phyloP scores from a whole-genome alignment of 2,888 invertebrate genomes.

The Ophion ventricosus region DNA sequence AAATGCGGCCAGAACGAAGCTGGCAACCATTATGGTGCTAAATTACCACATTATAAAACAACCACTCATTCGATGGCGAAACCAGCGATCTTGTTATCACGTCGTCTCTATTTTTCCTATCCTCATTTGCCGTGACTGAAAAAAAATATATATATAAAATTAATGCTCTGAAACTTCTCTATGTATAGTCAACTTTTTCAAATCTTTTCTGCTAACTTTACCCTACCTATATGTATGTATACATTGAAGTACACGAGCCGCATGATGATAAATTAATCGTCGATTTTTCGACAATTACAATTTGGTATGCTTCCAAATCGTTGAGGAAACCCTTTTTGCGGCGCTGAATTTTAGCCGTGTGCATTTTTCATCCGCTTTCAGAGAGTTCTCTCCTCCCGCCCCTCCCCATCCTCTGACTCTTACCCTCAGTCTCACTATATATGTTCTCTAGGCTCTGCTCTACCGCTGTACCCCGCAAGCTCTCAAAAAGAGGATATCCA shows the following conservation, averaged over 20 bases:
- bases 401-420: not conserved
- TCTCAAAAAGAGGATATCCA: conserved; percentile 82
- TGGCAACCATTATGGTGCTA: conserved; percentile 51
- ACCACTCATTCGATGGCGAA: conserved; percentile 53
- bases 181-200: conserved; percentile 51
- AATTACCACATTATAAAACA: conserved; percentile 34
- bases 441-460: conserved; percentile 62
- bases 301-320: conserved; percentile 82
- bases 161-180: conserved; percentile 2
- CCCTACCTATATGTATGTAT: conserved; percentile 13
- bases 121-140: conserved; percentile 21
- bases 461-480: conserved; percentile 63
- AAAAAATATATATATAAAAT: conserved; percentile 13
- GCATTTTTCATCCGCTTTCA: conserved; percentile 80
- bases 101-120: conserved; percentile 44
- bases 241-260: conserved; percentile 41
- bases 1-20: conserved; percentile 21
- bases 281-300: conserved; percentile 82
- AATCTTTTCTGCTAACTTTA: conserved; percentile 62
- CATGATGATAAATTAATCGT: conserved; percentile 81
- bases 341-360: conserved; percentile 81
- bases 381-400: conserved; percentile 22
- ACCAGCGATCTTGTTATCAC: conserved; percentile 53
- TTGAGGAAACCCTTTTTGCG: conserved; percentile 78
- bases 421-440: not conserved